phyloP scores from a whole-genome alignment of 1,140 invertebrate genomes.

The Dermatophagoides farinae region DNA sequence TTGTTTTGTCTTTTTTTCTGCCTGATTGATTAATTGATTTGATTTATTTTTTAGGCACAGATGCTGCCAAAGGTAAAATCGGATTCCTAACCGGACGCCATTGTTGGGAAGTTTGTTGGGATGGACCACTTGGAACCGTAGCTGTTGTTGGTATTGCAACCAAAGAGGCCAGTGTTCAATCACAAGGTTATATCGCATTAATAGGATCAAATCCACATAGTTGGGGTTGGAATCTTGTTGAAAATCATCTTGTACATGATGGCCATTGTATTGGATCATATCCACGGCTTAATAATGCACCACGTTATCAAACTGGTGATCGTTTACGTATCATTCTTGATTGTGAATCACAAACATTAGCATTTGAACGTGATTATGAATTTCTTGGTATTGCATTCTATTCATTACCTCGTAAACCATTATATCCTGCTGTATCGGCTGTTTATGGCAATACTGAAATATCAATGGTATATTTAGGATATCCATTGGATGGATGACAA shows the following conservation, averaged over 20 bases:
- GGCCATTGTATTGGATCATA: conserved; percentile 87
- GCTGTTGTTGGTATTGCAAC: conserved; percentile 88
- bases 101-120: conserved; percentile 97
- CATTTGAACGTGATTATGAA: conserved; percentile 96
- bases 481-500: conserved; percentile 66
- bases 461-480: conserved; percentile 96
- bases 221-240: conserved; percentile 98
- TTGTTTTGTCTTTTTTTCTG: neutral
- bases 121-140: conserved; percentile 86
- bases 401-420: conserved; percentile 73
- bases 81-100: conserved; percentile 77
- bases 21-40: neutral
- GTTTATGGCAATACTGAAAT: conserved; percentile 98
- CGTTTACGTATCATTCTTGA: conserved; percentile 87
- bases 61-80: conserved; percentile 82
- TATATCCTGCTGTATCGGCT: conserved; percentile 88
- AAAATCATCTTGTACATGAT: conserved; percentile 90
- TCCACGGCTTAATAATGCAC: conserved; percentile 50
- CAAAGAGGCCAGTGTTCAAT: conserved; percentile 66
- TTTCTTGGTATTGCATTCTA: conserved; percentile 93
- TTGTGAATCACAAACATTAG: conserved; percentile 87
- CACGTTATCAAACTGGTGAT: conserved; percentile 58
- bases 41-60: conserved; percentile 35
- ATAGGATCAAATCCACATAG: conserved; percentile 87
- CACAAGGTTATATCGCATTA: conserved; percentile 80